A percentile compares a stretch with the other conserved stretches of the same genome.
Conservation (phyloP, 2,797 vertebrate genomes). For the Sphenopsis melanotis region DNA sequence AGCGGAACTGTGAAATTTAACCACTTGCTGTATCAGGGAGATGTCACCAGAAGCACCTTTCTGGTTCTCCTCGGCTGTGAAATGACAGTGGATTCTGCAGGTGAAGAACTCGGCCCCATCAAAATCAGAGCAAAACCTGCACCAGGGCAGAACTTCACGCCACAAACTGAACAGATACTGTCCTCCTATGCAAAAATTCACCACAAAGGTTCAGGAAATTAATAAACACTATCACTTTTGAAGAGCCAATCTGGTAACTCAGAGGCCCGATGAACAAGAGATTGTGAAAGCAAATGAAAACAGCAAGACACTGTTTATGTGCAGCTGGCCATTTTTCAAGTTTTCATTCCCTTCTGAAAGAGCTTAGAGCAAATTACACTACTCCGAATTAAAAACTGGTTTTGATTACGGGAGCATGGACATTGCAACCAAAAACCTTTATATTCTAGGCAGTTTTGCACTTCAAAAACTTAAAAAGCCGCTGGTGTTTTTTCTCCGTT, state of each 20-base stretch:
- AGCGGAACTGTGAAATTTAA: neutral
- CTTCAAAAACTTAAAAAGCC: neutral
- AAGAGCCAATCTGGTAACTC: neutral
- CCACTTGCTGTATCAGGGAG: neutral
- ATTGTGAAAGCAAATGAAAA: neutral
- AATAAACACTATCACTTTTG: neutral
- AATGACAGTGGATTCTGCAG: neutral
- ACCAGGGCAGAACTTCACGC: neutral
- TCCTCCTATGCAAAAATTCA: neutral
- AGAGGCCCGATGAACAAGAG: neutral
- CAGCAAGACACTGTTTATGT: neutral
- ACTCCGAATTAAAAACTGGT: neutral
- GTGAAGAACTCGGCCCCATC: neutral
- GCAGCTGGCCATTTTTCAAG: neutral
- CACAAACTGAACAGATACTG: neutral
- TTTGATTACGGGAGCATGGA: neutral
- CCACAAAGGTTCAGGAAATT: neutral
- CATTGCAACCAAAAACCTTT: neutral
- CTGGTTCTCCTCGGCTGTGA: neutral
- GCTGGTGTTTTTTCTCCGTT: neutral
- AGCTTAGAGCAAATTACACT: neutral
- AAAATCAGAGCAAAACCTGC: neutral
- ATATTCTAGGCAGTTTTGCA: neutral
- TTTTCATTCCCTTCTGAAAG: neutral
- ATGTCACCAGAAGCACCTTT: neutral